phyloP scores from a whole-genome alignment of 2,797 vertebrate genomes.

The Sebastes variabilis region DNA sequence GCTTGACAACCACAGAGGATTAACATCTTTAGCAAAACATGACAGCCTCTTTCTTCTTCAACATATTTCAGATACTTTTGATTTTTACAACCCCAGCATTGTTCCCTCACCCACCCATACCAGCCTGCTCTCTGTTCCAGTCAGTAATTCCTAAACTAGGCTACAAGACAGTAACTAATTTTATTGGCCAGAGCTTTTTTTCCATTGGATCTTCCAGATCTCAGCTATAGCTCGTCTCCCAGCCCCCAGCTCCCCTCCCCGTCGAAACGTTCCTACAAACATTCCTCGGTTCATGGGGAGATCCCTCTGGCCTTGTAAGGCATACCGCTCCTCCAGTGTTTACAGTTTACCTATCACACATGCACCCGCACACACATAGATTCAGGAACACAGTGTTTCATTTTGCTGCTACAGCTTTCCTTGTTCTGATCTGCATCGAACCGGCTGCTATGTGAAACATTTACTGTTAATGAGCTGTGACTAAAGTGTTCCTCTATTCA shows the following conservation, averaged over 20 bases:
- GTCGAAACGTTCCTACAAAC: conserved; percentile 50
- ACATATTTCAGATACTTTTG: conserved; percentile 16
- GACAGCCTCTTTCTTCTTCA: background rate
- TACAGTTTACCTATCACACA: conserved; percentile 78
- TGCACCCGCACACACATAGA: conserved; percentile 32
- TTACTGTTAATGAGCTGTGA: conserved; percentile 18
- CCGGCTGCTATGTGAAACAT: conserved; percentile 37
- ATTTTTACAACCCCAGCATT: background rate
- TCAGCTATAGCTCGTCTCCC: conserved; percentile 40
- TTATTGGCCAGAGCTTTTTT: conserved; percentile 59
- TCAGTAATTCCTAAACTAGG: conserved; percentile 48
- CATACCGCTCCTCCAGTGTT: conserved; percentile 75
- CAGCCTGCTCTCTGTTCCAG: background rate
- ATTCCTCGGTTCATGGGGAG: conserved; percentile 80
- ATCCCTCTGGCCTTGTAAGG: conserved; percentile 85
- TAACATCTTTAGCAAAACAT: background rate
- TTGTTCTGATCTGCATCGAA: conserved; percentile 38
- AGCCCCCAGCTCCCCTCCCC: conserved; percentile 50
- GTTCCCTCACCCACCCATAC: background rate
- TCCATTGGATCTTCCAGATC: conserved; percentile 71
- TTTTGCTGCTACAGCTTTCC: conserved; percentile 21
- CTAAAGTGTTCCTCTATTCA: background rate
- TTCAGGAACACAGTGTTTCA: conserved; percentile 60
- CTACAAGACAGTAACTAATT: conserved; percentile 44
- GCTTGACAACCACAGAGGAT: background rate